Base-by-base conservation (phyloP, 2,113 vertebrate genomes). In the Corythoichthys intestinalis region DNA sequence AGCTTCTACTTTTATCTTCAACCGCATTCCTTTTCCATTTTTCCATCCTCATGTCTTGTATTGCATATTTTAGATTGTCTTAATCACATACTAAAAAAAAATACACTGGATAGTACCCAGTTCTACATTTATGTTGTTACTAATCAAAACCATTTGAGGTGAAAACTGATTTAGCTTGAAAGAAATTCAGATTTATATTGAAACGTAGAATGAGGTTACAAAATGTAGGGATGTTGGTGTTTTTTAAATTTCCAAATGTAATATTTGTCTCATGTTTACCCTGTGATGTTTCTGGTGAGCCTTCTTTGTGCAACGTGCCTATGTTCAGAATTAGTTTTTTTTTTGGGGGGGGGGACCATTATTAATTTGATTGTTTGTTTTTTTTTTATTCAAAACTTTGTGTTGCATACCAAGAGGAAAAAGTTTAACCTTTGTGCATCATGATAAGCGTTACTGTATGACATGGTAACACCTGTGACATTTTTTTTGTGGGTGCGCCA, bases 131-230 rank as follows among this genome's bases (percentile, higher is more conserved):
- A 62, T 58, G 57, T 73, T 68, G 14, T 74, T 72, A 20, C 34
- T 54, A 3, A 48, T 48, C 38, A 13, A 61, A 44, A 41, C 46
- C 63, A 35, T 63, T 4, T 44, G 41, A 57, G 65, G 76, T 71
- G 70, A 58, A 48, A 41, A n/a, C 11, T 46, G 52, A 63, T 82
- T 71, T 67, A 78, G 77, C 73, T 80, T 85, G 71, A 73, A 85
- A 77, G 70, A 78, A 82, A 81, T 80, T 83, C 81, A 75, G 79
- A 78, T 73, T 72, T 72, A 58, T 69, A 67, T 62, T 60, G 60
- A 53, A 44, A 66, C 74, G 13, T 57, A n/a, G 34, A 50, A 44
- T 68, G 63, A 57, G 9, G 56, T 35, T 57, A 38, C 68, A 14
- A 53, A 14, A 15, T 15, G 41, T 44, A 44, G 9, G 49, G 50